phyloP scores from a whole-genome alignment of 2,888 invertebrate species.

The Pseudococcus viburni region DNA sequence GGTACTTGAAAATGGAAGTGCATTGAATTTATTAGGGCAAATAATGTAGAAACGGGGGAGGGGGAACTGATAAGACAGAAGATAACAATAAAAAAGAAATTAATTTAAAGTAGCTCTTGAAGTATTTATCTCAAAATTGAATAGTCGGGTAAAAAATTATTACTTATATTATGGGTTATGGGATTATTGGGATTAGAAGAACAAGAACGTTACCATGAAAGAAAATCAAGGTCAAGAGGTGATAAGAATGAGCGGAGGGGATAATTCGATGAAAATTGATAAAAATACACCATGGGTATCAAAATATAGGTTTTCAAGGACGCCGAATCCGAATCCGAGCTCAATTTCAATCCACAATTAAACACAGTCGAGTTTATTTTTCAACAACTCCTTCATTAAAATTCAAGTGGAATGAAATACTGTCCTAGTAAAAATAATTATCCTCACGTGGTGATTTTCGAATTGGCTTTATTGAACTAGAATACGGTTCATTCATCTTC shows the following conservation, averaged over 20 bases:
- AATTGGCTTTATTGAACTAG: neutral
- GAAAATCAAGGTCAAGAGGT: neutral
- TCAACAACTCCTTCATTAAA: neutral
- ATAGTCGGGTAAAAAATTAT: neutral
- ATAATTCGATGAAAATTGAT: neutral
- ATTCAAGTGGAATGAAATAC: neutral
- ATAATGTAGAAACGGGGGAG: neutral
- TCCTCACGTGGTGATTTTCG: neutral
- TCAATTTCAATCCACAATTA: neutral
- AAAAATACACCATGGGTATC: neutral
- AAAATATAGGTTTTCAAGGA: constrained; percentile 10
- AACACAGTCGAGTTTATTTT: neutral
- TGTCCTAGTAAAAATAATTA: neutral
- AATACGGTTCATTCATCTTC: neutral
- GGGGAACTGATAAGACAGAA: neutral
- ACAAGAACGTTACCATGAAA: neutral
- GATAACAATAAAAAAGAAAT: neutral
- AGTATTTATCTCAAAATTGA: neutral
- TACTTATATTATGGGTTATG: neutral
- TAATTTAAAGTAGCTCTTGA: neutral
- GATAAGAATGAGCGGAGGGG: neutral
- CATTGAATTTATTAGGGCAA: neutral
- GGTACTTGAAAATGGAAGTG: neutral
- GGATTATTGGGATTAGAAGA: too few relatives aligned
- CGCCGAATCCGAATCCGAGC: neutral